A percentile compares a stretch with the other conserved stretches of the same genome.
phyloP scores from a whole-genome alignment of 2,888 invertebrate species.

The Alitta virens region DNA sequence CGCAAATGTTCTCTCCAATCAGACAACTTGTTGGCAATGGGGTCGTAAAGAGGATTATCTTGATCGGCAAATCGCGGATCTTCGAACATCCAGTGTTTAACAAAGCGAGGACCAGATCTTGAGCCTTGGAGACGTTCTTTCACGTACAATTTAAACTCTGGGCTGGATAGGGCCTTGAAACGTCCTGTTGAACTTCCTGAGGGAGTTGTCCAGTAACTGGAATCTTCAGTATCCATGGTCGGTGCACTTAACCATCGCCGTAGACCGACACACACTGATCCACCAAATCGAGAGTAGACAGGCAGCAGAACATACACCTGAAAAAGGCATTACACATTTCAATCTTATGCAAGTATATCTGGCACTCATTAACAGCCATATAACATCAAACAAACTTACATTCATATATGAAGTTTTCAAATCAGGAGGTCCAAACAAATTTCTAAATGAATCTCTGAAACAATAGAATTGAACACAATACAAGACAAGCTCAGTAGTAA shows the following conservation, averaged over 20 bases:
- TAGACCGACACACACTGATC: conserved; percentile 38
- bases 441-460: conserved; percentile 37
- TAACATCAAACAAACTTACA: conserved; percentile 25
- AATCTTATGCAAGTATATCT: background rate
- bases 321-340: conserved; percentile 9
- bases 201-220: conserved; percentile 36
- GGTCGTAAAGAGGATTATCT: conserved; percentile 37
- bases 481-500: no score
- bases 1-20: conserved; percentile 35
- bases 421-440: conserved; percentile 40
- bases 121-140: conserved; percentile 33
- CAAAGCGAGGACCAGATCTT: conserved; percentile 28
- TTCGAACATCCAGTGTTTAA: conserved; percentile 34
- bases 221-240: conserved; percentile 28
- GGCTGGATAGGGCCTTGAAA: conserved; percentile 18
- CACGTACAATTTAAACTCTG: conserved; percentile 31
- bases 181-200: background rate
- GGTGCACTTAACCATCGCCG: conserved; percentile 37
- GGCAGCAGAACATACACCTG: conserved; percentile 42
- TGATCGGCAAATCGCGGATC: conserved; percentile 38
- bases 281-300: conserved; percentile 40
- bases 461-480: background rate
- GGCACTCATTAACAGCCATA: background rate
- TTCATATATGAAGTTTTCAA: conserved; percentile 40
- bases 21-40: conserved; percentile 22